Conservation (phyloP, 2,113 vertebrate genomes). For the Tricholaema leucomelas region DNA sequence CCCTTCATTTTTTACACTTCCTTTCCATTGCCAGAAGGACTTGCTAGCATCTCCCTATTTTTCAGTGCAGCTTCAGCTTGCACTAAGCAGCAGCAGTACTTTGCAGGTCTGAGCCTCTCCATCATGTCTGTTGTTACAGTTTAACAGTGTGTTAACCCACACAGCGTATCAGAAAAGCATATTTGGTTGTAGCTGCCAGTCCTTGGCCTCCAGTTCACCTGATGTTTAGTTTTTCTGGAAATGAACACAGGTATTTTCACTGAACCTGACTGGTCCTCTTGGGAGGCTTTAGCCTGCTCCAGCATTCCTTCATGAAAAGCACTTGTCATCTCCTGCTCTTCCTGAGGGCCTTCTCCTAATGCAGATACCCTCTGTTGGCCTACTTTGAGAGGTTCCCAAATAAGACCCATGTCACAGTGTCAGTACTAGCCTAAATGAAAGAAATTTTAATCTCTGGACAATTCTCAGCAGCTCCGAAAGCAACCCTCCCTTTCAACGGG, state of each 20-base stretch:
- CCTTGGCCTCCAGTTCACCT: not conserved
- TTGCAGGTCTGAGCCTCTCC: not conserved
- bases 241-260: not conserved
- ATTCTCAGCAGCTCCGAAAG: not conserved
- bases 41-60: not conserved
- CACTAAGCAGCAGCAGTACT: not conserved
- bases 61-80: not conserved
- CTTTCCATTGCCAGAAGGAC: not conserved
- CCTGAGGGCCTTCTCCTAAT: not conserved
- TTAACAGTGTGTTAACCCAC: not conserved
- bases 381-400: not conserved
- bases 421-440: not conserved
- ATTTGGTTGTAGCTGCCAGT: not conserved
- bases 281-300: not conserved
- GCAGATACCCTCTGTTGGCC: not conserved
- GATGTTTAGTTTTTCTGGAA: not conserved
- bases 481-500: not conserved
- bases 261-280: not conserved
- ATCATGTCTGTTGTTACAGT: rapidly evolving
- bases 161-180: not conserved
- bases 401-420: not conserved
- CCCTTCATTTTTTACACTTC: not conserved
- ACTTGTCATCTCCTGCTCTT: not conserved
- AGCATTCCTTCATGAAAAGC: not conserved
- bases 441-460: not conserved